Evolutionary conservation across 2,888 invertebrate species (phyloP).

Genomic region (Platycnemis pennipes): DNA sequence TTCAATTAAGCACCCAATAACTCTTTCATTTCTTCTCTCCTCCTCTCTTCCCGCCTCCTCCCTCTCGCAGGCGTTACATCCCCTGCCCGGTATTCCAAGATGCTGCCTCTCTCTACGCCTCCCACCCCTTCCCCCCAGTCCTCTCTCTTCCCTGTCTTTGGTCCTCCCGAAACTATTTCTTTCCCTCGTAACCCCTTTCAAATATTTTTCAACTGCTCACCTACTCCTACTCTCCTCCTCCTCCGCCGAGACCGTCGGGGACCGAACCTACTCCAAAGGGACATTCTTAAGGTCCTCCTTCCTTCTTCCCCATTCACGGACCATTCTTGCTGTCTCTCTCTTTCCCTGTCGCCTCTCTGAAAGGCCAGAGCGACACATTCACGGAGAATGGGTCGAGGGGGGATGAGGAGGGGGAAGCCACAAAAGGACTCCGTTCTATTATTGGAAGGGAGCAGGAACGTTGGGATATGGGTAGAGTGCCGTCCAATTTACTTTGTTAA

Average conservation of each 20-base stretch:
- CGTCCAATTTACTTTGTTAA: conserved; percentile 59
- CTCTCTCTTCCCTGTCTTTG: conserved; percentile 25
- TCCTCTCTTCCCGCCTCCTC: background rate
- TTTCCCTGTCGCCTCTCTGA: background rate
- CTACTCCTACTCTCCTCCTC: background rate
- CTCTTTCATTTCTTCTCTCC: background rate
- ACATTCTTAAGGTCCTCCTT: conserved; percentile 47
- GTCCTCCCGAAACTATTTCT: conserved; percentile 46
- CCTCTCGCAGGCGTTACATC: background rate
- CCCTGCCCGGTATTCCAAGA: background rate
- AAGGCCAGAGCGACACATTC: conserved; percentile 56
- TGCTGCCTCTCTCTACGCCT: background rate
- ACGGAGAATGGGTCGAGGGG: background rate
- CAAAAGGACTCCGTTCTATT: conserved; percentile 50
- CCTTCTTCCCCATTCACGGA: conserved; percentile 42
- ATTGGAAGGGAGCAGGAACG: conserved; percentile 37
- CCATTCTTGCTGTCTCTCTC: background rate
- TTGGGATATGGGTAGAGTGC: background rate
- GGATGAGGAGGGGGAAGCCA: conserved; percentile 24
- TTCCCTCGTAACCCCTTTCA: conserved; percentile 49
- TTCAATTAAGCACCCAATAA: conserved; percentile 36
- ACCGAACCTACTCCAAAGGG: conserved; percentile 30
- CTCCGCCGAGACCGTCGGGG: background rate
- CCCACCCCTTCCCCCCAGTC: background rate
- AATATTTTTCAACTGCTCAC: conserved; percentile 1